A percentile compares a stretch with the other conserved stretches of the same genome.
Evolutionary conservation across 2,797 vertebrate species (phyloP).

Genomic region (Scleropages formosus): DNA sequence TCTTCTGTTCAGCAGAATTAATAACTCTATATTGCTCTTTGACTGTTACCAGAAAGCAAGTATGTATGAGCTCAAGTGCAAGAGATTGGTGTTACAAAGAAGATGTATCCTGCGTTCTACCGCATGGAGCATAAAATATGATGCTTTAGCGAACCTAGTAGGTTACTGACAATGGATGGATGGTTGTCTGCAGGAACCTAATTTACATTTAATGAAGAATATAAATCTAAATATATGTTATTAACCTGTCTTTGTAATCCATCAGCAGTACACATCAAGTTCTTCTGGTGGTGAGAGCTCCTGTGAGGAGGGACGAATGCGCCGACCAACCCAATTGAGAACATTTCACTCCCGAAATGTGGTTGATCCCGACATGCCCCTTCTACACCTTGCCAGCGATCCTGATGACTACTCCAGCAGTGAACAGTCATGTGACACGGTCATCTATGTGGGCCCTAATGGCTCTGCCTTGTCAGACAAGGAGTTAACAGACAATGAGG

Average conservation of each 20-base stretch:
- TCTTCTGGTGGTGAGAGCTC: slow-evolving; percentile 98
- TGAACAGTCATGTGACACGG: slow-evolving; percentile 96
- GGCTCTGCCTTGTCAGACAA: slow-evolving; percentile 91
- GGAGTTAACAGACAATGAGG: slow-evolving; percentile 95
- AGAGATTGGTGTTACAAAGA: no score
- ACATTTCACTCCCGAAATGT: slow-evolving; percentile 84
- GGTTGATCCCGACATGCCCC: slow-evolving; percentile 79
- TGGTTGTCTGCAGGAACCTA: background rate
- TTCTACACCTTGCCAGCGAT: slow-evolving; percentile 86
- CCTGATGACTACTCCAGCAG: slow-evolving; percentile 97
- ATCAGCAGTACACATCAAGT: slow-evolving; percentile 90
- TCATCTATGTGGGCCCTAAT: slow-evolving; percentile 94
- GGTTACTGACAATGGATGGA: no score
- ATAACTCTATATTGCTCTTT: no score
- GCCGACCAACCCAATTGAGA: slow-evolving; percentile 92
- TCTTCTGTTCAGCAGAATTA: no score
- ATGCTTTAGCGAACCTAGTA: no score
- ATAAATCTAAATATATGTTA: slow-evolving; percentile 1
- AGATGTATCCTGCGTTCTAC: no score
- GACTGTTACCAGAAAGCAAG: no score
- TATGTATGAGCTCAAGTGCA: no score
- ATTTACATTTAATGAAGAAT: background rate
- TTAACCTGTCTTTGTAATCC: slow-evolving; percentile 20
- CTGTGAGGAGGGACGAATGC: slow-evolving; percentile 96
- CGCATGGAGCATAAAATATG: no score